Evolutionary conservation across 2,113 vertebrate species (phyloP), one percentile per base, ranked within the genome.

Genomic region (Balaenoptera acutorostrata): DNA sequence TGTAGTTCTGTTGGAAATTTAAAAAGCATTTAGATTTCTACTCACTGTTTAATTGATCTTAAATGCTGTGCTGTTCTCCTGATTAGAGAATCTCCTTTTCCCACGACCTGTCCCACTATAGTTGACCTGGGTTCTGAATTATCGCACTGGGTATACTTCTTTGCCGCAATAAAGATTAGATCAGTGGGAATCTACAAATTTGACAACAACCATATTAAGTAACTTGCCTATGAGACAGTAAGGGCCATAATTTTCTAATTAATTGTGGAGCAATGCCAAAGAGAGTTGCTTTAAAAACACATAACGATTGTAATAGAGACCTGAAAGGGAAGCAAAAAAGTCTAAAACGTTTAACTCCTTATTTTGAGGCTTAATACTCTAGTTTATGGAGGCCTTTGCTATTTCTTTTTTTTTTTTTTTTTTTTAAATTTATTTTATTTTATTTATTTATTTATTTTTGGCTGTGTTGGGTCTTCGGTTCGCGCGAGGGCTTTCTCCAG

Each of bases 181-280:
- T 95, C 63, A 36, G 27, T 93, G 63, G 57, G 63, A 75, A 96
- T 92, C 63, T 92, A 77, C 72, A 97, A 6, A 90, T 93, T 80
- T 95, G 80, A 96, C 80, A 96, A 63, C 20, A 68, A 59, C 29
- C 49, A 8, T 81, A 75, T 81, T 57, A 97, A 82, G 88, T 95
- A 91, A 89, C 36, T 95, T 94, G 77, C 75, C 78, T 89, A 14
- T 93, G 64, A 90, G 89, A 92, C 27, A 96, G 36, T 49, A 77
- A 96, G 78, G 90, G 49, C 63, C 83, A 44, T 92, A 64, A 92
- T 97, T 95, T 97, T 96, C 86, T 96, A 71, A 89, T 95, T 92
- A 97, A 93, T 87, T 93, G 14, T 95, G 89, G 78, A 85, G 20
- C 78, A 87, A 6, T 92, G 96, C 95, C 96, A 97, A 92, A 71